Evolutionary conservation across 2,797 vertebrate genomes (phyloP).

Genomic region (Momotus momota): DNA sequence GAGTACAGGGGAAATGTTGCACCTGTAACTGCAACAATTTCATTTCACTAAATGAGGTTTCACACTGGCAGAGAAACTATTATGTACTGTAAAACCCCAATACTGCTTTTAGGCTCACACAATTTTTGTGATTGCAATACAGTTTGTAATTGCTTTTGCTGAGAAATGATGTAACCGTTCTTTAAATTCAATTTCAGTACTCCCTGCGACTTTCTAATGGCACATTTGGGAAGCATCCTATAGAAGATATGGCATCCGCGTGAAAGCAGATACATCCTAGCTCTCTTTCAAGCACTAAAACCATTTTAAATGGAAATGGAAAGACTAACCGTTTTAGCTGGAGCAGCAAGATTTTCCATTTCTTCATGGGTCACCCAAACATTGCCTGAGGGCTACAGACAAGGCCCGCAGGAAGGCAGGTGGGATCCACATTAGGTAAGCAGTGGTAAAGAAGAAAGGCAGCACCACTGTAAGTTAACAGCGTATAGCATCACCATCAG

Average conservation of each 20-base stretch:
- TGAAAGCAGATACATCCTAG: neutral
- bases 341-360: conserved; percentile 96
- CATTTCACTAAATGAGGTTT: neutral
- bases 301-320: neutral
- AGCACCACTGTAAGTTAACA: conserved; percentile 97
- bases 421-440: conserved; percentile 90
- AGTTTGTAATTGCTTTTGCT: neutral
- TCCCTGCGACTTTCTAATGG: neutral
- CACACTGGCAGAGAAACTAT: neutral
- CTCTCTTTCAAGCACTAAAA: neutral
- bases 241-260: rapidly evolving
- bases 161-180: neutral
- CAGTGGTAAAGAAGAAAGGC: conserved; percentile 98
- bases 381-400: conserved; percentile 94
- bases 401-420: conserved; percentile 81
- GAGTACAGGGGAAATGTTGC: neutral
- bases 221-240: neutral
- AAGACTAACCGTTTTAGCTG: conserved; percentile 96
- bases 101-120: neutral
- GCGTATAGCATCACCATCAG: conserved; percentile 91
- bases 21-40: rapidly evolving
- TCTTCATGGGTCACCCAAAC: conserved; percentile 99
- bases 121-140: neutral
- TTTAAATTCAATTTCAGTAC: neutral
- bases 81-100: neutral